These are phyloP conservation scores for Chrysolina oricalcia DNA, from an alignment of 2,888 invertebrate species.

Conservation along the genomic window DNA sequence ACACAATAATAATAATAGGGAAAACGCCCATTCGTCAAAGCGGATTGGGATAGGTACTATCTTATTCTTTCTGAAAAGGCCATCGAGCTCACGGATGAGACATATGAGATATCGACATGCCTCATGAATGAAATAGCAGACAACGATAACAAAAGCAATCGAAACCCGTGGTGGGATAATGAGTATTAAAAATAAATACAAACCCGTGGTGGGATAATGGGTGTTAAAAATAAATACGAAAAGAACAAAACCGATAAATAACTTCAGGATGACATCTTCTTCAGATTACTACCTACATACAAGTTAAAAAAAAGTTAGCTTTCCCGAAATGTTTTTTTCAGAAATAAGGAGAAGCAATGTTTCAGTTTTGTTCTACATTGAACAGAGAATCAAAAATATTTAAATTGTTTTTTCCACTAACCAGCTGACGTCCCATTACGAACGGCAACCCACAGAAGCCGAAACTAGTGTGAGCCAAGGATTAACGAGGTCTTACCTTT, in stretches of 20 bases:
- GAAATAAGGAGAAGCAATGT: not conserved
- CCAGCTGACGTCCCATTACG: too few relatives aligned
- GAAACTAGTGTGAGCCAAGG: too few relatives aligned
- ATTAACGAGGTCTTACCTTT: too few relatives aligned
- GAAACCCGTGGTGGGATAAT: slow-evolving; percentile 13
- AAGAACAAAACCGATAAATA: not conserved
- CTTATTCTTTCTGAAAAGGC: not conserved
- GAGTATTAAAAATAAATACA: too few relatives aligned
- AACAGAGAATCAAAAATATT: slow-evolving; percentile 7
- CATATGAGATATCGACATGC: not conserved
- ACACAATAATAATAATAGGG: not conserved
- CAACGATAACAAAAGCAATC: not conserved
- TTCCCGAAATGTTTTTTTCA: not conserved
- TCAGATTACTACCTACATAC: not conserved
- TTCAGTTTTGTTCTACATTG: not conserved
- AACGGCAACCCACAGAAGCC: too few relatives aligned
- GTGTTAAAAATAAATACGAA: not conserved
- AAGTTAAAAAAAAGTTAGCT: slow-evolving; percentile 10
- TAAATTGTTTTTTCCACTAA: too few relatives aligned
- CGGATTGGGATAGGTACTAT: not conserved
- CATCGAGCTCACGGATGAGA: not conserved
- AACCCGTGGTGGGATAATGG: too few relatives aligned
- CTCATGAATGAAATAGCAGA: not conserved
- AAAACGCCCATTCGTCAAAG: not conserved
- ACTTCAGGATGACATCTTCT: not conserved